These are phyloP conservation scores for Watsonalla binaria DNA, from an alignment of 2,888 invertebrate genomes.

Conservation along the genomic window DNA sequence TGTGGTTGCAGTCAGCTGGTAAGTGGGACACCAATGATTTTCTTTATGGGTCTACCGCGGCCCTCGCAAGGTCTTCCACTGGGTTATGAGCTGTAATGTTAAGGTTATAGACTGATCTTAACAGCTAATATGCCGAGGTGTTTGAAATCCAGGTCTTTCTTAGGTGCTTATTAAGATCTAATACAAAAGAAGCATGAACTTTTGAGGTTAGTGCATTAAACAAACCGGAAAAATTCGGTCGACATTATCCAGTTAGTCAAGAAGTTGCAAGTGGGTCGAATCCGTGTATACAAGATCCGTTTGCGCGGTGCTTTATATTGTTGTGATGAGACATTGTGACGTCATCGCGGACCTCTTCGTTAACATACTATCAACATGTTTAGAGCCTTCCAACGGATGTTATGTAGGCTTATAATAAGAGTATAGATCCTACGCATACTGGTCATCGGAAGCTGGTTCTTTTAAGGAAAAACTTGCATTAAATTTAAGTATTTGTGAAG, in stretches of 20 bases:
- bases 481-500: too few species aligned
- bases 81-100: conserved; percentile 38
- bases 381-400: too few species aligned
- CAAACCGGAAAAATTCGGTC: neutral
- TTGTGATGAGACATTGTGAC: neutral
- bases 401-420: too few species aligned
- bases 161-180: neutral
- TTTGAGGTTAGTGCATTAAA: neutral
- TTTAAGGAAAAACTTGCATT: too few species aligned
- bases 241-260: neutral
- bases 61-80: conserved; percentile 55
- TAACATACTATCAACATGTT: too few species aligned
- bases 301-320: neutral
- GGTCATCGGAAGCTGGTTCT: too few species aligned
- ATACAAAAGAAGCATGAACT: neutral
- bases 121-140: neutral
- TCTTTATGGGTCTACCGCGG: conserved; percentile 59
- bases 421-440: too few species aligned
- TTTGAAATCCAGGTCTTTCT: neutral
- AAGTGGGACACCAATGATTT: conserved; percentile 68
- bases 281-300: neutral
- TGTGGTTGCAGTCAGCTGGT: conserved; percentile 34
- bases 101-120: conserved; percentile 36
- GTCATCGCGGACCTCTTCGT: neutral
- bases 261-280: neutral